Evolutionary conservation across 1,140 invertebrate species (phyloP).

Genomic region (Conus ventricosus): DNA sequence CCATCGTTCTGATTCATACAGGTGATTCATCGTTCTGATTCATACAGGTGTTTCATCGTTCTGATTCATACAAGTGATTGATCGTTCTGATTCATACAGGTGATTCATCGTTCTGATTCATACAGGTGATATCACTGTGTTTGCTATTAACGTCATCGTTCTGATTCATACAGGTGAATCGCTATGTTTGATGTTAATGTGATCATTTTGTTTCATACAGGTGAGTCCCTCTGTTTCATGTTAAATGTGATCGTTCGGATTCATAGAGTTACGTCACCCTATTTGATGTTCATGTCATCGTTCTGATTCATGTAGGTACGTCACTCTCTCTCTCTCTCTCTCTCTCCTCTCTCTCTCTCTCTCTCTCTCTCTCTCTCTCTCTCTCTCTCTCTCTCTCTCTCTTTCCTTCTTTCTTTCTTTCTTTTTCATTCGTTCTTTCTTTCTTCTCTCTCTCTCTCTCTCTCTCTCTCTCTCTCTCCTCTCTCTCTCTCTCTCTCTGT

Average conservation of each 20-base stretch:
- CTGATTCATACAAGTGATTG: no score
- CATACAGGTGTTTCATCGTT: no score
- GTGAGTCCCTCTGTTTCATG: background rate
- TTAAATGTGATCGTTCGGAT: conserved; percentile 9
- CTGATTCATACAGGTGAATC: conserved; percentile 4
- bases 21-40: no score
- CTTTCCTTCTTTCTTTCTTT: no score
- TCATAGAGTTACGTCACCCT: background rate
- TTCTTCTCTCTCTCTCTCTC: background rate
- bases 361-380: no score
- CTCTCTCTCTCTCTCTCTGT: background rate
- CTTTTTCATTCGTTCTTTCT: background rate
- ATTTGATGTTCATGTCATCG: background rate
- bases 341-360: no score
- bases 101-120: no score
- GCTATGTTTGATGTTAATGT: background rate
- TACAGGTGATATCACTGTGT: background rate
- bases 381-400: no score
- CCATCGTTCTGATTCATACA: conserved; percentile 17
- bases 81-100: no score
- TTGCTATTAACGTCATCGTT: conserved; percentile 8
- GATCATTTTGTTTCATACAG: conserved; percentile 14
- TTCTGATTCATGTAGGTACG: conserved; percentile 8
- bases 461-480: background rate
- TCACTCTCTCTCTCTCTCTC: no score